phyloP scores from a whole-genome alignment of 2,888 invertebrate species.

The Diarsia brunnea region DNA sequence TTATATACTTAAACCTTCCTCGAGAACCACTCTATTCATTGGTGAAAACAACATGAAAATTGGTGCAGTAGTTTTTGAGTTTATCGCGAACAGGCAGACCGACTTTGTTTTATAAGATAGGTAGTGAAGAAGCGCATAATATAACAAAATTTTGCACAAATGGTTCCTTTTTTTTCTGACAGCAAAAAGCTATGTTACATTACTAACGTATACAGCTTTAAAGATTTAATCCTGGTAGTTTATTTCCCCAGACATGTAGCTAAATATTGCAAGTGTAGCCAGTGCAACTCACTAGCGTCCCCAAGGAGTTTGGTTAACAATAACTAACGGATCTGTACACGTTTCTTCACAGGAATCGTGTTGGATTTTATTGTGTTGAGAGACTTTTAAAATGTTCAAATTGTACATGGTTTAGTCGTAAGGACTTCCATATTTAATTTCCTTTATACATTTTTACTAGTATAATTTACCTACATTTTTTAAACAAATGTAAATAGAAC shows the following conservation, averaged over 20 bases:
- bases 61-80: too few relatives aligned
- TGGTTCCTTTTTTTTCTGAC: background rate
- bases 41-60: too few relatives aligned
- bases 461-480: too few relatives aligned
- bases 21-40: too few relatives aligned
- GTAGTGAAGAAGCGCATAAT: too few relatives aligned
- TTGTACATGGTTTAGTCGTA: background rate
- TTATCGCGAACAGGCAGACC: too few relatives aligned
- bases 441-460: too few relatives aligned
- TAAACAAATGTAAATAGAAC: too few relatives aligned
- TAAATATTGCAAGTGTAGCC: slow-evolving; percentile 20
- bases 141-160: too few relatives aligned
- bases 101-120: too few relatives aligned
- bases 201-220: background rate
- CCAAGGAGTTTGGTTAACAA: slow-evolving; percentile 32
- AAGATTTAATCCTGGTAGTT: slow-evolving; percentile 26
- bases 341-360: slow-evolving; percentile 12
- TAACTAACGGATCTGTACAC: slow-evolving; percentile 36
- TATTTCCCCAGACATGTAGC: slow-evolving; percentile 38
- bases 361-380: background rate
- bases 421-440: background rate
- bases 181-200: background rate
- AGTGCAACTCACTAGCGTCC: slow-evolving; percentile 30
- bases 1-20: too few relatives aligned
- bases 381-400: background rate